Evolutionary conservation across 2,797 vertebrate genomes (phyloP).

Genomic region (Gallinago solitaria): DNA sequence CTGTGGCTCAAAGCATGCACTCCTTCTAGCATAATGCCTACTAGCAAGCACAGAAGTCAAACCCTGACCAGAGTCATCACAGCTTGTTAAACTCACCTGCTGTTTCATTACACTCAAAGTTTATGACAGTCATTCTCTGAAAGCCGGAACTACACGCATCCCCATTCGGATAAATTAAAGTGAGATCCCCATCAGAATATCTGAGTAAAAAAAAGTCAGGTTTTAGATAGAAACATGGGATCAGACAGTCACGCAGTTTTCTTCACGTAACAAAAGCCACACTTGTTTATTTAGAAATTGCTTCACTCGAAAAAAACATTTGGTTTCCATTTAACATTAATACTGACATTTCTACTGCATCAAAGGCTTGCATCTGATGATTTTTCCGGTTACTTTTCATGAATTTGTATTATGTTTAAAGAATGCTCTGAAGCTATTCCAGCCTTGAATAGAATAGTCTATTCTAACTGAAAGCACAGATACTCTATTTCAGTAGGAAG

Average conservation of each 20-base stretch:
- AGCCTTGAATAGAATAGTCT: not conserved
- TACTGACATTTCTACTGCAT: not conserved
- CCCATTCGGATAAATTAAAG: slow-evolving; percentile 88
- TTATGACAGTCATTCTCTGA: slow-evolving; percentile 95
- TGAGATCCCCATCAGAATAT: slow-evolving; percentile 95
- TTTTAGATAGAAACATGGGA: not conserved
- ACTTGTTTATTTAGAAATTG: not conserved
- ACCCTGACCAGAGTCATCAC: not conserved
- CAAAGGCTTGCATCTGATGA: not conserved
- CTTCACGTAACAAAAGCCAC: not conserved
- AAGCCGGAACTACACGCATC: slow-evolving; percentile 88
- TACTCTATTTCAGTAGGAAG: not conserved
- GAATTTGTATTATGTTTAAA: not conserved
- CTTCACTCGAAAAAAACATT: no score
- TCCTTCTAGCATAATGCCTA: not conserved
- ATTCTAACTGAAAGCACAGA: no score
- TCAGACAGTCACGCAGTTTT: not conserved
- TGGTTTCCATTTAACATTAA: no score
- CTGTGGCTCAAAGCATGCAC: not conserved
- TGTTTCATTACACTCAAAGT: slow-evolving; percentile 89
- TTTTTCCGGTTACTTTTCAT: not conserved
- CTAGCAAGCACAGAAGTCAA: not conserved
- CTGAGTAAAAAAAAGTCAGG: slow-evolving; percentile 67
- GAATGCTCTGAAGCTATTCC: not conserved
- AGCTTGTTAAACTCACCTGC: slow-evolving; percentile 79